Conservation (phyloP, 2,888 invertebrate genomes). For the Epistrophe grossulariae region DNA sequence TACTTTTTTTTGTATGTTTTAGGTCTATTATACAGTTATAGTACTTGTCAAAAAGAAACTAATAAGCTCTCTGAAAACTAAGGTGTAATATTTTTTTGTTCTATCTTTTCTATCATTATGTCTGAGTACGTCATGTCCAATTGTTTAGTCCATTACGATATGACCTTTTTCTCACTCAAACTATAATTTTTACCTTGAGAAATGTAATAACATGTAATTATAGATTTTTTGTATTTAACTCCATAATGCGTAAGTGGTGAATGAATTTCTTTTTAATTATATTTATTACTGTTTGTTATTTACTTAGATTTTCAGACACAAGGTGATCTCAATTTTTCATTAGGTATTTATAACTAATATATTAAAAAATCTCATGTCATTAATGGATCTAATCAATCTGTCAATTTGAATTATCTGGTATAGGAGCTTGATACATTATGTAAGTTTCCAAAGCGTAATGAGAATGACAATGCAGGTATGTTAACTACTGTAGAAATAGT, state of each 20-base stretch:
- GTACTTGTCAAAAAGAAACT: too few species aligned
- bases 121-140: neutral
- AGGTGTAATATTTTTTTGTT: too few species aligned
- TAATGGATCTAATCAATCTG: neutral
- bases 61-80: too few species aligned
- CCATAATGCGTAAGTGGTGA: conserved; percentile 25
- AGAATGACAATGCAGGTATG: neutral
- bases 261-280: conserved; percentile 23
- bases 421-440: neutral
- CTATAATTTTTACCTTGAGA: neutral
- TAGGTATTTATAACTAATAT: neutral
- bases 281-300: too few species aligned
- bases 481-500: too few species aligned
- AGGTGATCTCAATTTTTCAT: conserved; percentile 10
- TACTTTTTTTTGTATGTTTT: too few species aligned
- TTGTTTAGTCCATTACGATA: too few species aligned
- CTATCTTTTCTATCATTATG: too few species aligned
- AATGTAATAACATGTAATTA: neutral
- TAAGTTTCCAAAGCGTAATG: neutral
- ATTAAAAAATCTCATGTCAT: neutral
- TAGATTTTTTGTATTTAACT: neutral
- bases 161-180: neutral
- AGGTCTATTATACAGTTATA: too few species aligned
- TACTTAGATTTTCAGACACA: neutral
- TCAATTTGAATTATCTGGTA: neutral